phyloP scores from a whole-genome alignment of 2,888 invertebrate species.

The Arrhopalites spinosus region DNA sequence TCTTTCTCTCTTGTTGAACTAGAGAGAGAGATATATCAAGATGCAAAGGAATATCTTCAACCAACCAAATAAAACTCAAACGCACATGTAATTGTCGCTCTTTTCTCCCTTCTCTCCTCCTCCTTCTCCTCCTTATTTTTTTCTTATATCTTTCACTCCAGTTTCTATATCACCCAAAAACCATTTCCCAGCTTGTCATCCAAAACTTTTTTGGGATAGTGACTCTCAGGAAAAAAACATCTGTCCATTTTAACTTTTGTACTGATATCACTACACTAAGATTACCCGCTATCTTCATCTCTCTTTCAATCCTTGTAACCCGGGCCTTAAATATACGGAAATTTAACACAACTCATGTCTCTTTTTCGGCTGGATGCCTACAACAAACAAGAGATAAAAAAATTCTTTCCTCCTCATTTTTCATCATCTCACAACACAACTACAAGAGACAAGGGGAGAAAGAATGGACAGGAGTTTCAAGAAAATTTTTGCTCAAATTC shows the following conservation, averaged over 20 bases:
- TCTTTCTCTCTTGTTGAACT: background rate
- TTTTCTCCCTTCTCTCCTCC: constrained; percentile 19
- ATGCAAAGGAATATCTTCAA: background rate
- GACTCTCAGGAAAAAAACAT: constrained; percentile 6
- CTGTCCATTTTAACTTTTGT: constrained; percentile 1
- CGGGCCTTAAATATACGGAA: too few species aligned
- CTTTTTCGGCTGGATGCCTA: constrained; percentile 4
- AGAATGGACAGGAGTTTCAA: too few species aligned
- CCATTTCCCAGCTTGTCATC: constrained; percentile 28
- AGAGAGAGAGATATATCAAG: background rate
- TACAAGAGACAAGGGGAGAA: too few species aligned
- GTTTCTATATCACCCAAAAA: background rate
- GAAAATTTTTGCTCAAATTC: too few species aligned
- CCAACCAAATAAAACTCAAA: constrained; percentile 17
- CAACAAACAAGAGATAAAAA: background rate
- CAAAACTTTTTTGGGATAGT: background rate
- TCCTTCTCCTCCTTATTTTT: background rate
- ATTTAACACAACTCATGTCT: too few species aligned
- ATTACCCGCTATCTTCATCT: background rate
- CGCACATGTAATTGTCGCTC: constrained; percentile 32
- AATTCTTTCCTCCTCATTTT: background rate
- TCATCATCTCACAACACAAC: too few species aligned
- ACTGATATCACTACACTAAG: background rate
- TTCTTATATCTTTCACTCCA: background rate
- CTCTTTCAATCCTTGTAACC: background rate